Evolutionary conservation across 2,113 vertebrate species (phyloP), one percentile per base, ranked within the genome.

Genomic region (Oncorhynchus masou): DNA sequence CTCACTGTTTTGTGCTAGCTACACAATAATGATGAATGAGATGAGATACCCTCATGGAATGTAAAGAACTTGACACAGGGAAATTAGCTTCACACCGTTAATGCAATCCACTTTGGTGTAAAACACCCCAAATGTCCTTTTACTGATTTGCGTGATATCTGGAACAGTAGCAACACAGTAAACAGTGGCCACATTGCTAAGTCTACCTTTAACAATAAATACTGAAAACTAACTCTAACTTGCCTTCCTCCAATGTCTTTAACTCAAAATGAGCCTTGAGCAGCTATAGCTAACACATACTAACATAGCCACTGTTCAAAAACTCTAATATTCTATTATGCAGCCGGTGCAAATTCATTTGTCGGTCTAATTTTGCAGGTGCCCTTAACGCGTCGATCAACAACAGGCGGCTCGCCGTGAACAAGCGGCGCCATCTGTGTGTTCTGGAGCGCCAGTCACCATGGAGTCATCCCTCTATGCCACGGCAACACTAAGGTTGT

Each of bases 361-460:
- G 89, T 89, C 87, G 82, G 88, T 85, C 86, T 91, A 91, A 90
- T 91, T 89, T 86, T 80, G 86, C 92, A 90, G 85, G 86, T 88
- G 88, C 85, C 88, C 88, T 89, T 85, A 92, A 86, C 24, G 75
- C 82, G 81, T 83, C 79, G 72, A 80, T 79, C 86, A 82, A 85
- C 84, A 85, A 88, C 75, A 81, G 77, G 79, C 84, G 48, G 64
- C 67, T 76, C 81, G 74, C 77, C 45, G 69, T 81, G 86, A 90
- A 87, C 84, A 90, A 88, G 86, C 79, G 39, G 85, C 85, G 82
- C 92, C 88, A 92, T 90, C 90, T 91, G 91, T 86, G 87, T 76
- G 70, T 80, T 68, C 74, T 62, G 78, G 80, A 79, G 81, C 73
- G 81, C 83, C 88, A 79, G 81, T 74, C 88, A 77, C 83, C 87